A percentile compares a stretch with the other conserved stretches of the same genome.
These are phyloP conservation scores for Prunella strophiata DNA, from an alignment of 2,797 vertebrate species.

Conservation along the genomic window DNA sequence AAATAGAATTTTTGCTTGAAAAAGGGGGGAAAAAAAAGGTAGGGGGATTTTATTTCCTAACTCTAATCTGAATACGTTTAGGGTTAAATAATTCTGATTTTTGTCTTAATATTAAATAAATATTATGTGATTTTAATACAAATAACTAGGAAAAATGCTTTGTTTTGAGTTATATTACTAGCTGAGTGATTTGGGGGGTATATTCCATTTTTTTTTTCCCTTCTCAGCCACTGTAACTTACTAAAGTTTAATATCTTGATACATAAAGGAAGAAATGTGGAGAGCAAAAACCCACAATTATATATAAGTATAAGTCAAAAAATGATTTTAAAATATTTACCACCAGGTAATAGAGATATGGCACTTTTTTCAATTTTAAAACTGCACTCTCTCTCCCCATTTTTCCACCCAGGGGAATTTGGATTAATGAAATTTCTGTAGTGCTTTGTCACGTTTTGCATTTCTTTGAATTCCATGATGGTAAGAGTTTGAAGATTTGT, in stretches of 20 bases:
- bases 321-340: conserved; percentile 28
- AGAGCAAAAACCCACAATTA: neutral
- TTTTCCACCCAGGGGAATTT: conserved; percentile 62
- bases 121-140: conserved; percentile 23
- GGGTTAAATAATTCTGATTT: neutral
- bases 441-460: conserved; percentile 62
- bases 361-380: conserved; percentile 69
- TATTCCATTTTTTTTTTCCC: conserved; percentile 19
- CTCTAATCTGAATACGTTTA: neutral
- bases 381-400: conserved; percentile 32
- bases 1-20: neutral
- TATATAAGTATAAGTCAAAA: conserved; percentile 55
- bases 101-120: neutral
- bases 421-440: conserved; percentile 72
- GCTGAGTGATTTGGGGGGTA: neutral
- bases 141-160: conserved; percentile 4
- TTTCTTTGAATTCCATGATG: conserved; percentile 58
- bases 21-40: neutral
- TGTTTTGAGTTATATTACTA: conserved; percentile 36
- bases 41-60: conserved; percentile 30
- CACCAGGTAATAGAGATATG: conserved; percentile 27
- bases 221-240: conserved; percentile 33
- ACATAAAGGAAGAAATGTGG: conserved; percentile 15
- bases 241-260: conserved; percentile 42
- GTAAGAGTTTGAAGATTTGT: conserved; percentile 6